Evolutionary conservation across 30 jellyfish, hydroid and myxozoan species (phyloP).

Genomic region (Pseudorhiza aurosa): DNA sequence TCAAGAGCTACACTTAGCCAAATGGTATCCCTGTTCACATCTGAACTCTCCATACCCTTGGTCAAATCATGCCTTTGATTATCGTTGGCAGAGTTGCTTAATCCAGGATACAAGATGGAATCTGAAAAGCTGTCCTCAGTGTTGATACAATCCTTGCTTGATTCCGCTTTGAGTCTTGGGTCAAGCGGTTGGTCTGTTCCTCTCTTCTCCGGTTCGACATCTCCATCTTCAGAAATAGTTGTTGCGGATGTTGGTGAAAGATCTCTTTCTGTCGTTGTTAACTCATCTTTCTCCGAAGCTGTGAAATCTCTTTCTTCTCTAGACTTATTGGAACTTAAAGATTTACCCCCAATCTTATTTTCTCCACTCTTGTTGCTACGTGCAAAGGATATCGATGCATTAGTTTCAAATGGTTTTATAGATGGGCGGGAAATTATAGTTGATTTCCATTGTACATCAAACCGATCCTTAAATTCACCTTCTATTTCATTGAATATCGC

Average conservation of each 20-base stretch:
- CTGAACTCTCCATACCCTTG: too few species aligned
- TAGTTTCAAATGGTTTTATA: too few species aligned
- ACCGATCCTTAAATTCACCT: neutral
- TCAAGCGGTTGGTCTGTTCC: neutral
- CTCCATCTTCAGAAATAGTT: neutral
- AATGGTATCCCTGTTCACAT: neutral
- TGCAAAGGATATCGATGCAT: neutral
- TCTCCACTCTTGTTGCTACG: neutral
- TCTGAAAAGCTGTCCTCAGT: constrained; percentile 9
- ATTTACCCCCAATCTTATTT: neutral
- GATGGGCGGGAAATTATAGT: constrained; percentile 3
- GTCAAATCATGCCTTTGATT: too few species aligned
- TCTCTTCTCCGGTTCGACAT: neutral
- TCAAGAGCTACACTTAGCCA: neutral
- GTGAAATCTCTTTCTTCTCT: too few species aligned
- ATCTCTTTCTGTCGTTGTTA: too few species aligned
- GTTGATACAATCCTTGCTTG: neutral
- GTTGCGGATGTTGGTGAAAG: too few species aligned
- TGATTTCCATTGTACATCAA: neutral
- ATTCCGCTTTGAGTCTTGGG: neutral
- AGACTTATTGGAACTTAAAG: too few species aligned
- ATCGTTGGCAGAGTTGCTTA: too few species aligned
- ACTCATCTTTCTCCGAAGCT: too few species aligned
- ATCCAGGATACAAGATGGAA: neutral
- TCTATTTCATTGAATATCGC: constrained; percentile 39